Base-by-base conservation (phyloP, 2,113 vertebrate species). In the Gila orcuttii region DNA sequence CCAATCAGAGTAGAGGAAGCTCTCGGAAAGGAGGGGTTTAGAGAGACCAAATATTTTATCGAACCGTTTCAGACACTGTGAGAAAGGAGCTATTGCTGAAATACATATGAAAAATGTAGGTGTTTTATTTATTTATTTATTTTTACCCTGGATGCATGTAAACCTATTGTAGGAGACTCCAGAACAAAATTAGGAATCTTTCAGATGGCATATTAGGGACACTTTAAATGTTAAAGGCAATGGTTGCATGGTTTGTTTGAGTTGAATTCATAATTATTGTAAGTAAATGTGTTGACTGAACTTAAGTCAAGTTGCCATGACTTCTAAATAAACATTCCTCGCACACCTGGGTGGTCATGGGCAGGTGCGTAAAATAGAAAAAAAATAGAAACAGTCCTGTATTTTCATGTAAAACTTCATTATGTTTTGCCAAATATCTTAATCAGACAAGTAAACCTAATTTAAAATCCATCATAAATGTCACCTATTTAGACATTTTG, bases 291-390 rank as follows among this genome's bases (percentile, higher is more conserved):
- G 73, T 19, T 76, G 74, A 76, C 25, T 31, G 15, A 76, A 52
- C 39, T 71, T 71, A 39, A 11, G 33, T 71, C 19, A 5, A 39
- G 33, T 39, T 69, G 17, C 8, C 66, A 21, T 69, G 66, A 69
- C 68, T 75, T 75, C 3, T 50, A 50, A 50, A 75, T 47, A 50
- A 75, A 50, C 42, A 75, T 75, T 13, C 69, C 73, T 75, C 23
- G 6, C 42, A 75, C 42, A 75, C 42, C 42, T 74, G 71, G 33
- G 21, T 28, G 42, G 5, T n/a, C 42, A 17, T 15, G 42, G n/a
- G 21, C 42, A 75, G 71, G 10, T 25, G 42, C n/a, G 47, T 17
- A 7, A 12, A 47, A 47, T n/a, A n/a, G 10, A n/a, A n/a, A 73
- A 73, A 42, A 71, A 39, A 39, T 11, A 42, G 21, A 33, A 68